Evolutionary conservation across 1,140 invertebrate genomes (phyloP).

Genomic region (Euura lappo): DNA sequence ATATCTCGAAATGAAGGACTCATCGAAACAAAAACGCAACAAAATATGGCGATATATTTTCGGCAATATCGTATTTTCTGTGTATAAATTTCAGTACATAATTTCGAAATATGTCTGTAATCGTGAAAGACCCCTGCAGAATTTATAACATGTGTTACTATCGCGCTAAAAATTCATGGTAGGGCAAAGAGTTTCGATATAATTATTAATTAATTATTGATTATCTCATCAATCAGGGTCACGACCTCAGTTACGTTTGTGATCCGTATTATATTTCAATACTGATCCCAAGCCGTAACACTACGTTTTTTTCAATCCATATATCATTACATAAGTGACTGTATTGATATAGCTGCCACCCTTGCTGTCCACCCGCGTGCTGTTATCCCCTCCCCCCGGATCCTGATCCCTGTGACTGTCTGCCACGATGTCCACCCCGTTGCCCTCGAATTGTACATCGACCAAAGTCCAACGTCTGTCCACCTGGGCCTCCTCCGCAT

Average conservation of each 20-base stretch:
- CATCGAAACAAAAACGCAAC: no score
- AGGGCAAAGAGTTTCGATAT: neutral
- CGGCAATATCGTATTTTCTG: no score
- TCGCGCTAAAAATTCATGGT: neutral
- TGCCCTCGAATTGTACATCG: neutral
- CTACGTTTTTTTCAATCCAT: no score
- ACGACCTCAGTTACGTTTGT: no score
- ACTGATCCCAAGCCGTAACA: no score
- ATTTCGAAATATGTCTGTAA: neutral
- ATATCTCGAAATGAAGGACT: no score
- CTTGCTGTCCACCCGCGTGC: slow-evolving; percentile 18
- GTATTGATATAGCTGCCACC: slow-evolving; percentile 16
- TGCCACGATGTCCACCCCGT: neutral
- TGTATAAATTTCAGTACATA: no score
- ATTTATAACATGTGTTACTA: neutral
- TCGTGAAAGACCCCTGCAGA: neutral
- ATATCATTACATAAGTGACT: neutral
- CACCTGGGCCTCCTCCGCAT: slow-evolving; percentile 5
- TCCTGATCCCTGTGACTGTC: slow-evolving; percentile 11
- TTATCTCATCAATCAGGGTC: slow-evolving; percentile 12
- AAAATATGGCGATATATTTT: no score
- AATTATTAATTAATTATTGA: no score
- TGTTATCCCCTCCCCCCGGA: slow-evolving; percentile 17
- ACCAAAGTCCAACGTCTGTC: slow-evolving; percentile 10
- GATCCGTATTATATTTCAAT: no score